A percentile compares a stretch with the other conserved stretches of the same genome.
Evolutionary conservation across 92 coral and sea anemone species (phyloP).

Genomic region (Porites evermanni): DNA sequence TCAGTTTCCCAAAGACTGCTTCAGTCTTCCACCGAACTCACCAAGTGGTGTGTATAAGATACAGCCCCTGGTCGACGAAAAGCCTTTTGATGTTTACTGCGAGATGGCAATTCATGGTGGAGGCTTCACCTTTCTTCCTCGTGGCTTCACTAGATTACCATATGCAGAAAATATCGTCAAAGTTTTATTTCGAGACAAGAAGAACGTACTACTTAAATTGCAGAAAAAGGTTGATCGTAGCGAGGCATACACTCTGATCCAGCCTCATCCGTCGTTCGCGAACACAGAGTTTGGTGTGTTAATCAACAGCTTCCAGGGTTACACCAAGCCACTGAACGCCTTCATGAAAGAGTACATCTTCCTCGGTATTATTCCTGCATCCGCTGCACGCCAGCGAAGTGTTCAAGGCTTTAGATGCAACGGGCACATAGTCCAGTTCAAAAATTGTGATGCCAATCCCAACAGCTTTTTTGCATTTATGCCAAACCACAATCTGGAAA

Average conservation of each 20-base stretch:
- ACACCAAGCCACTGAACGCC: conserved; percentile 36
- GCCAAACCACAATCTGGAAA: conserved; percentile 58
- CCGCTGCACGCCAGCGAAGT: neutral
- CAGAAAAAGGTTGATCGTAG: conserved; percentile 33
- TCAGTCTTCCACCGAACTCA: neutral
- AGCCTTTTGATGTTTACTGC: conserved; percentile 39
- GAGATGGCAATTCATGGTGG: conserved; percentile 66
- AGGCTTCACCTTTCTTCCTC: conserved; percentile 70
- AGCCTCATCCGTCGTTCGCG: conserved; percentile 4
- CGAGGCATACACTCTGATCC: conserved; percentile 35
- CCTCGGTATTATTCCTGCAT: conserved; percentile 56
- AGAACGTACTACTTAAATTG: conserved; percentile 50
- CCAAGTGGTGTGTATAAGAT: conserved; percentile 62
- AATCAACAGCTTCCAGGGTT: conserved; percentile 48
- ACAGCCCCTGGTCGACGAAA: neutral
- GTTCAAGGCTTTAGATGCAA: conserved; percentile 62
- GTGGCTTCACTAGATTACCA: conserved; percentile 23
- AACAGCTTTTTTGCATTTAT: conserved; percentile 71
- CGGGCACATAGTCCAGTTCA: conserved; percentile 36
- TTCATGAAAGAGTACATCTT: conserved; percentile 45
- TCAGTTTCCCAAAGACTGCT: neutral
- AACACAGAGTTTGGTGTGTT: neutral
- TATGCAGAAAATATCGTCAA: neutral
- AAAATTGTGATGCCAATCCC: conserved; percentile 26
- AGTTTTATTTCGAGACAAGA: conserved; percentile 52